Evolutionary conservation across 2,888 invertebrate genomes (phyloP), one percentile per base, ranked within the genome.

Genomic region (Anarsia innoxiella): DNA sequence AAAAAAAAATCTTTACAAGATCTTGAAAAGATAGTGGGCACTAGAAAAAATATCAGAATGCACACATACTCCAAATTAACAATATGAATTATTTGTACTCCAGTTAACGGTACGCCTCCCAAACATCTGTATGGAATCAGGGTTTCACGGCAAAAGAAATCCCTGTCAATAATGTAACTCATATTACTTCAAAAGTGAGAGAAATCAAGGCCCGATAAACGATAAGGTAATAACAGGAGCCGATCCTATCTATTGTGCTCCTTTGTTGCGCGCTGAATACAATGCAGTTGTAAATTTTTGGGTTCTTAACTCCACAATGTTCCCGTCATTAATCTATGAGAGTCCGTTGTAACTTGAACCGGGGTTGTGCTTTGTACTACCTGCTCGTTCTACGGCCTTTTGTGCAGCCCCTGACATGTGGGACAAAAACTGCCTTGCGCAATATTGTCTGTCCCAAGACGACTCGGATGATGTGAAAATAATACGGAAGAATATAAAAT

Each of bases 271-370:
- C 47, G 51, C 49, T 42, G 49, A 61, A 59, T 46, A 83, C 83
- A 84, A 84, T 79, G 73, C 74, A 79, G 79, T 83, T 83, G 83
- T 83, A 80, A 83, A 79, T 82, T 80, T 80, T 82, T 79, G 77
- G 79, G 79, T 73, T 79, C 79, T 82, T 76, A 79, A 79, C 78
- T 80, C 74, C 70, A 74, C 77, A 76, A 78, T 75, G 72, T 77
- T 79, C 77, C 71, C 77, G 76, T 69, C 80, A 76, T 80, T 78
- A 80, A 80, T 82, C 76, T 79, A 74, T 74, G 71, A 59, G 57
- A 51, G 61, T 69, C 75, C 74, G 75, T 68, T 74, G 82, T 76
- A 80, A 83, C 76, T 74, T 60, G 80, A 82, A 67, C 61, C 78
- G 71, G 72, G 79, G 72, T 68, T 60, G 64, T 71, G 59, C 39